Evolutionary conservation across 2,113 vertebrate genomes (phyloP).

Genomic region (Procavia capensis): DNA sequence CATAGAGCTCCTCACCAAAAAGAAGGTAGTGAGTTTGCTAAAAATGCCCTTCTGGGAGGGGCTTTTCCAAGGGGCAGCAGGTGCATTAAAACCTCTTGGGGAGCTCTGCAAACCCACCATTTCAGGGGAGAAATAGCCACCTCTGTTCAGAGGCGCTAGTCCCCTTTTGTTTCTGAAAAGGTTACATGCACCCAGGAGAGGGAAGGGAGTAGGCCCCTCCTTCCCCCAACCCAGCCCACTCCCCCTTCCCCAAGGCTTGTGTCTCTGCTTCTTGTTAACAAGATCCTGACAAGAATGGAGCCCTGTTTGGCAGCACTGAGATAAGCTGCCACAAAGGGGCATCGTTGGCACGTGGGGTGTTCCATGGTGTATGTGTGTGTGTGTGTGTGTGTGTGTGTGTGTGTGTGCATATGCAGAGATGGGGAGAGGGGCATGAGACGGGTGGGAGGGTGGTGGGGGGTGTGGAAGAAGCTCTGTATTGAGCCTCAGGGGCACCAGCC

Average conservation of each 20-base stretch:
- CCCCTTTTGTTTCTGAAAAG: constrained; percentile 34
- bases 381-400: no score
- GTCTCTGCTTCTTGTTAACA: constrained; percentile 78
- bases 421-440: no score
- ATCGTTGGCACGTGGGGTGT: neutral
- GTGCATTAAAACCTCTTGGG: neutral
- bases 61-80: neutral
- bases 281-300: constrained; percentile 6
- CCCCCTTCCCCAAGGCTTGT: neutral
- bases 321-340: constrained; percentile 83
- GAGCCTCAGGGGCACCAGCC: neutral
- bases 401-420: no score
- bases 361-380: neutral
- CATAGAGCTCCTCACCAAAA: neutral
- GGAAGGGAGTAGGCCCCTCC: neutral
- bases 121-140: neutral
- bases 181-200: neutral
- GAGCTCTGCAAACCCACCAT: neutral
- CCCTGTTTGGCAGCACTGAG: constrained; percentile 70
- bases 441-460: accelerated
- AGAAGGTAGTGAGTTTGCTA: no score
- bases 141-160: neutral
- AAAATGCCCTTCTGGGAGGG: neutral
- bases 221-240: neutral
- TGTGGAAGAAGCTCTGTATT: neutral